phyloP scores from a whole-genome alignment of 2,797 vertebrate species.

The Scolopax rusticola region DNA sequence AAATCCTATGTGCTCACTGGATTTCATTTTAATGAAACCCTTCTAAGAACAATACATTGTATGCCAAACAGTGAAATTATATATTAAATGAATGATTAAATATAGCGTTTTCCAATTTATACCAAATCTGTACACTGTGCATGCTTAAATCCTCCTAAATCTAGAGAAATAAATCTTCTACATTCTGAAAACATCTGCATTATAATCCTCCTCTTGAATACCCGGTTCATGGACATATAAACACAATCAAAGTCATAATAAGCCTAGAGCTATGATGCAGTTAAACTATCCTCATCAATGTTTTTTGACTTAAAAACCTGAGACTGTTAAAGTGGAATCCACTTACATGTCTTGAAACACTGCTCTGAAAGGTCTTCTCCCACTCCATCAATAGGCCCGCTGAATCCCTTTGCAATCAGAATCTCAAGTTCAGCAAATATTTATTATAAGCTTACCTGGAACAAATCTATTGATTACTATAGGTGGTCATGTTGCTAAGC shows the following conservation, averaged over 20 bases:
- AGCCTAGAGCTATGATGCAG: constrained; percentile 47
- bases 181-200: constrained; percentile 71
- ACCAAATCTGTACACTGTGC: constrained; percentile 61
- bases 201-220: constrained; percentile 62
- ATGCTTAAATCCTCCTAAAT: constrained; percentile 77
- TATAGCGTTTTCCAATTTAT: constrained; percentile 74
- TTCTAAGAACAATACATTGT: constrained; percentile 78
- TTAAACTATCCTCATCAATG: constrained; percentile 50
- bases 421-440: constrained; percentile 8
- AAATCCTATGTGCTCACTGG: constrained; percentile 79
- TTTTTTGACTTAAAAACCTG: constrained; percentile 43
- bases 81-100: constrained; percentile 77
- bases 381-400: not conserved
- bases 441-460: not conserved
- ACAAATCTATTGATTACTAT: not conserved
- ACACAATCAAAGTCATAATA: constrained; percentile 64
- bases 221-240: constrained; percentile 44
- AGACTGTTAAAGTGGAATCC: constrained; percentile 37
- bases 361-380: constrained; percentile 11
- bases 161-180: constrained; percentile 73
- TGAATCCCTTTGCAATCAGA: constrained; percentile 3
- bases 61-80: constrained; percentile 78
- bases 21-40: constrained; percentile 82
- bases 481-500: not conserved
- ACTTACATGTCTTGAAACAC: constrained; percentile 26